Conservation (phyloP, 2,888 invertebrate species). For the Bursaphelenchus okinawaensis region DNA sequence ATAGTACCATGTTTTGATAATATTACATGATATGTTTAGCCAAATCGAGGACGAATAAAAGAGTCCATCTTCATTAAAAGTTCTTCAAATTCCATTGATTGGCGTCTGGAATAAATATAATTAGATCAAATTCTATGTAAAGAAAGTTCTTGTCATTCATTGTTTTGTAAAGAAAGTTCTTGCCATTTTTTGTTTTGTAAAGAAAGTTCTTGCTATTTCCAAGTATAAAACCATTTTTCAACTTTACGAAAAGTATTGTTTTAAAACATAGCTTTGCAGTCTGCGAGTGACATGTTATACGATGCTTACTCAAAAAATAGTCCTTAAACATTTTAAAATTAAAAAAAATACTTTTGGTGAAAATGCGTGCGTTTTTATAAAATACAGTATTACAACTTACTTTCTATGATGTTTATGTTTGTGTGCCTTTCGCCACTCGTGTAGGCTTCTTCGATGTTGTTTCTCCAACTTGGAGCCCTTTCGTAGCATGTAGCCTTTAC, state of each 20-base stretch:
- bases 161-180: too few relatives aligned
- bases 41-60: constrained; percentile 29
- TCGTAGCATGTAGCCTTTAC: constrained; percentile 23
- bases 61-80: constrained; percentile 31
- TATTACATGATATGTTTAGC: constrained; percentile 10
- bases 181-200: too few relatives aligned
- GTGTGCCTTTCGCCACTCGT: constrained; percentile 27
- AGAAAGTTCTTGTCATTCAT: too few relatives aligned
- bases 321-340: too few relatives aligned
- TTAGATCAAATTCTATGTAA: background rate
- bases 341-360: too few relatives aligned
- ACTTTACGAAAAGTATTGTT: too few relatives aligned
- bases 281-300: too few relatives aligned
- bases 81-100: constrained; percentile 23
- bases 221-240: too few relatives aligned
- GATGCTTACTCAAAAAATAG: too few relatives aligned
- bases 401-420: constrained; percentile 15
- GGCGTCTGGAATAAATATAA: background rate
- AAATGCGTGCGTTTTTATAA: too few relatives aligned
- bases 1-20: constrained; percentile 8
- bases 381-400: constrained; percentile 1
- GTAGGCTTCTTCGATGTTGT: constrained; percentile 27
- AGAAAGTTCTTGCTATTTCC: too few relatives aligned
- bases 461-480: constrained; percentile 27
- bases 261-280: too few relatives aligned